Conservation (phyloP, 2,888 invertebrate species). For the Aporophyla lueneburgensis region DNA sequence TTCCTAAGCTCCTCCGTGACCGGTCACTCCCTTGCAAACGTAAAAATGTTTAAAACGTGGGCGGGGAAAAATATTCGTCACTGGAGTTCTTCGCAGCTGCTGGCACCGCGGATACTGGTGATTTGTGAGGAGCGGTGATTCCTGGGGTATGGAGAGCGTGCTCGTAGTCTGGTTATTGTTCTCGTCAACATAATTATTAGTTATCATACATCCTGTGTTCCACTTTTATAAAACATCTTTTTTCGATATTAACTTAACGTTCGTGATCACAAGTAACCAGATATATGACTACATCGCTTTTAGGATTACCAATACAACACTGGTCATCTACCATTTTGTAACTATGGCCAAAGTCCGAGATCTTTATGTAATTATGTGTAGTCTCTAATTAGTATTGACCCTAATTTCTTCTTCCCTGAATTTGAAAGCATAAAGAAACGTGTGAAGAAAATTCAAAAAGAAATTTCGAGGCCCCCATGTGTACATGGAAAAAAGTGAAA, state of each 20-base stretch:
- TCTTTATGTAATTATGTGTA: too few relatives aligned
- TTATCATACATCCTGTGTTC: background rate
- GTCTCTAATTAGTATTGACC: slow-evolving; percentile 8
- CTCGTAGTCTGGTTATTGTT: background rate
- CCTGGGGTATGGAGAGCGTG: background rate
- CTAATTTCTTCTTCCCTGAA: background rate
- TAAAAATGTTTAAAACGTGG: too few relatives aligned
- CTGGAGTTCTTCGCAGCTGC: background rate
- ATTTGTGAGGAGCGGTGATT: background rate
- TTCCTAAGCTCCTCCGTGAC: background rate
- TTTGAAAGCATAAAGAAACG: slow-evolving; percentile 11
- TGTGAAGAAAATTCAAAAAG: slow-evolving; percentile 4
- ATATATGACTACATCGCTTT: background rate
- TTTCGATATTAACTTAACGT: background rate
- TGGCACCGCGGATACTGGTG: background rate
- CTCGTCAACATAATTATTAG: background rate
- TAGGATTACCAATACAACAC: background rate
- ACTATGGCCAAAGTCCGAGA: background rate
- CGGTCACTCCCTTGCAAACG: background rate
- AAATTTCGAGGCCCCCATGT: background rate
- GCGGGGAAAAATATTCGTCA: background rate
- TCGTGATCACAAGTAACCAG: background rate
- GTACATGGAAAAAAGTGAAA: slow-evolving; percentile 3
- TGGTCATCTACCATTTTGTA: background rate
- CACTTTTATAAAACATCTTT: background rate